A percentile compares a stretch with the other conserved stretches of the same genome.
Conservation (phyloP, 1,140 invertebrate species). For the Drosophila carrolli region DNA sequence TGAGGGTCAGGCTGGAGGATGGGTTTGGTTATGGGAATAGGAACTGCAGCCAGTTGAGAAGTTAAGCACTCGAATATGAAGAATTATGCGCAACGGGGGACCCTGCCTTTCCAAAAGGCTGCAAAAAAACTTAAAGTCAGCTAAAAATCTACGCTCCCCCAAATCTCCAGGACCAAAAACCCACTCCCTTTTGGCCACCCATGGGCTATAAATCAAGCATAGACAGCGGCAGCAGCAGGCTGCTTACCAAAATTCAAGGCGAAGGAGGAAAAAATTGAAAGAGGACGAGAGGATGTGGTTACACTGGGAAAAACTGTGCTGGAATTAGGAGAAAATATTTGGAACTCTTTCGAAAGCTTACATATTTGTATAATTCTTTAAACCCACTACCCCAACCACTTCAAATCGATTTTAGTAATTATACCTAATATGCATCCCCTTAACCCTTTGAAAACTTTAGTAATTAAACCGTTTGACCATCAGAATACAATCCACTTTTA, state of each 20-base stretch:
- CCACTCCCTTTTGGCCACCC: constrained; percentile 9
- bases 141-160: constrained; percentile 34
- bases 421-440: no score
- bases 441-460: neutral
- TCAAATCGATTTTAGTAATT: no score
- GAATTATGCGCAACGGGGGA: constrained; percentile 78
- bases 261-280: neutral
- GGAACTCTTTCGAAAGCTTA: no score
- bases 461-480: neutral
- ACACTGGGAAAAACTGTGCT: constrained; percentile 4
- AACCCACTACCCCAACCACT: no score
- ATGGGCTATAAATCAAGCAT: constrained; percentile 56
- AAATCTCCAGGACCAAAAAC: neutral
- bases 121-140: constrained; percentile 46
- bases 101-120: constrained; percentile 10
- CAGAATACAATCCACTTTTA: no score
- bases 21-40: constrained; percentile 7
- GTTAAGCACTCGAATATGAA: constrained; percentile 74
- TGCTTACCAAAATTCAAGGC: constrained; percentile 18
- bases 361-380: no score
- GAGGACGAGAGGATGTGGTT: neutral
- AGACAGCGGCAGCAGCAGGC: constrained; percentile 40
- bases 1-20: constrained; percentile 15
- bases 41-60: constrained; percentile 54
- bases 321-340: neutral